Base-by-base conservation (phyloP, 2,888 invertebrate genomes). In the Capitulum mitella region DNA sequence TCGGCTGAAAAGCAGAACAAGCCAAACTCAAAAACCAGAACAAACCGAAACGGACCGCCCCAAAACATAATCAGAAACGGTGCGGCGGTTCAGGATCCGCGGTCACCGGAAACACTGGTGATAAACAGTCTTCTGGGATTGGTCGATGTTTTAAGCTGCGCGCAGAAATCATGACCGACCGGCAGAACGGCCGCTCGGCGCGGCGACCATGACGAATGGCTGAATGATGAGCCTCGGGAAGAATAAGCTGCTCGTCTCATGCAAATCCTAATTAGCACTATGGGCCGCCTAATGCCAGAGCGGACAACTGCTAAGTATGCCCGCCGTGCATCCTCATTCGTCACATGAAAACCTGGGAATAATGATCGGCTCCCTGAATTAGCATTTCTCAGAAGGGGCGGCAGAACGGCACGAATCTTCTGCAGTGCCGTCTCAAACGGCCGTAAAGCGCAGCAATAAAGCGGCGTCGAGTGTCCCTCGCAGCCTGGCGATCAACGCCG, bases 1-100 rank as follows among this genome's bases (percentile, higher is more conserved):
- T 84, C 97, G 94, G 86, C 98, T 98, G 92, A 32, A 89, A 90
- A 80, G 83, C 84, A 83, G 83, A 51, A 80, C 79, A 80, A 51
- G 51, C 83, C 83, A 1, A n/a, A 14, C 6, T n/a, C 58, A 6
- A 6, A n/a, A 8, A n/a, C 12, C 14, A n/a, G 6, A 34, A 34
- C 16, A 2, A 16, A 34, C 19, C 5, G 32, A n/a, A n/a, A n/a
- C n/a, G n/a, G n/a, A n/a, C n/a, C n/a, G n/a, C n/a, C n/a, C n/a
- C n/a, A n/a, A n/a, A n/a, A n/a, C n/a, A n/a, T n/a, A n/a, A n/a
- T n/a, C n/a, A n/a, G n/a, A n/a, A n/a, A n/a, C n/a, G n/a, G n/a
- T n/a, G n/a, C n/a, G n/a, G n/a, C n/a, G n/a, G n/a, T n/a, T n/a
- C n/a, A n/a, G n/a, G n/a, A n/a, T n/a, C n/a, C n/a, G n/a, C n/a